Evolutionary conservation across 2,113 vertebrate genomes (phyloP).

Genomic region (Mesembrinibis cayennensis): DNA sequence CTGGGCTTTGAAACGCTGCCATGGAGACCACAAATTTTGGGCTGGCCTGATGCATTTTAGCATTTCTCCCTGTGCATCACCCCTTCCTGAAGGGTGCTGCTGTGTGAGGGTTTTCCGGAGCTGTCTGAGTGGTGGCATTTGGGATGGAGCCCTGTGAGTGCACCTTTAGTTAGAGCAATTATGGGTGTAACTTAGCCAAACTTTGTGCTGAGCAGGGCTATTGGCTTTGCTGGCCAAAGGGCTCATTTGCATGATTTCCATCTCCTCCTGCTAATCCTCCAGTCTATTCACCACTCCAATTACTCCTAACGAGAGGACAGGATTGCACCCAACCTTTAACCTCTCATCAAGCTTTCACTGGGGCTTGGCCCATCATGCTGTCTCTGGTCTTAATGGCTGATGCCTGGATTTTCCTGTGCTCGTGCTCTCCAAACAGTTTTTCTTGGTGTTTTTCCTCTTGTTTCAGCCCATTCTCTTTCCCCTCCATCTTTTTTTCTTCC

Average conservation of each 20-base stretch:
- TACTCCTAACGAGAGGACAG: background rate
- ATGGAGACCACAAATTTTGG: rapidly evolving
- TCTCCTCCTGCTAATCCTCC: background rate
- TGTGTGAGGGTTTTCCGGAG: background rate
- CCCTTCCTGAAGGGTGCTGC: rapidly evolving
- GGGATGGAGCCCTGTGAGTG: background rate
- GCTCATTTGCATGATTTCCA: background rate
- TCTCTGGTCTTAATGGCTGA: background rate
- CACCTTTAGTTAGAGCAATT: background rate
- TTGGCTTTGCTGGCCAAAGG: background rate
- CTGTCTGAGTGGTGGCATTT: background rate
- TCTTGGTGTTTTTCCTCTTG: background rate
- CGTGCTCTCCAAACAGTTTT: background rate
- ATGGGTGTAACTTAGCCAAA: background rate
- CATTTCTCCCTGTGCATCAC: background rate
- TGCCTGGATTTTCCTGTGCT: background rate
- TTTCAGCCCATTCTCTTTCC: background rate
- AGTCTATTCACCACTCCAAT: background rate
- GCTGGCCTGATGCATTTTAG: background rate
- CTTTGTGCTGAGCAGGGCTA: background rate
- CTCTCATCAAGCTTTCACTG: background rate
- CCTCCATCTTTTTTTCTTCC: background rate
- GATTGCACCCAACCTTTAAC: background rate
- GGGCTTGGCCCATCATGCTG: background rate
- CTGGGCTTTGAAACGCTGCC: rapidly evolving